Base-by-base conservation (phyloP, 1,140 invertebrate species). In the Drosophila subpulchrella region DNA sequence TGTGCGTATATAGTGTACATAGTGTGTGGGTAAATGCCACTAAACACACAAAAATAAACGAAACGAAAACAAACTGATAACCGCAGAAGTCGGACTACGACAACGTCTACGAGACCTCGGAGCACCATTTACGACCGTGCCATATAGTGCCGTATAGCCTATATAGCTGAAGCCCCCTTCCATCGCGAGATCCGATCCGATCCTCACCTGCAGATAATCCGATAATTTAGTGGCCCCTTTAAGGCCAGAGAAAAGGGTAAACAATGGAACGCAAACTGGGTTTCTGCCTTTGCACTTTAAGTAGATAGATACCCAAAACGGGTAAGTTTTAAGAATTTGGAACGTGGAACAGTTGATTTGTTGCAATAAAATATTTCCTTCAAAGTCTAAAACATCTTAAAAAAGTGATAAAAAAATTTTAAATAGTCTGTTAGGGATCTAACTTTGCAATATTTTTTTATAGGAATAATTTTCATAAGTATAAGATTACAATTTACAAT, bases 11-110 rank as follows among this genome's bases (percentile, higher is more conserved):
- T 27, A 75, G 70, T 61, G 82, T 32, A 48, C 24, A 48, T n/a
- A 48, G 42, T 46, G 17, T 20, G 42, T 68, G 75, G 79, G 88
- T 88, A 88, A 82, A 77, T 75, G 79, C 66, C 83, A 79, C 75
- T 79, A 86, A 78, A 82, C 70, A 78, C 58, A 78, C 59, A 76
- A 58, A 71, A 73, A 62, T 55, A 44, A 50, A 39, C 17, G 32
- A 66, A 88, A 88, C 61, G 54, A 83, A 86, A 88, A 88, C 79
- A 89, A 76, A 83, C 83, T 86, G 83, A 86, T 86, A 88, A 86
- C 83, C 83, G 66, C 75, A 88, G 70, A 82, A 73, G 62, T 75
- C 54, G 82, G 82, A 86, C 83, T 83, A 86, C 83, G 83, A 88
- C 82, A 86, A 86, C 78, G 56, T 61, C 61, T 55, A 24, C 54